These are phyloP conservation scores for Syrphus vitripennis DNA, from an alignment of 2,888 invertebrate genomes.

Conservation along the genomic window DNA sequence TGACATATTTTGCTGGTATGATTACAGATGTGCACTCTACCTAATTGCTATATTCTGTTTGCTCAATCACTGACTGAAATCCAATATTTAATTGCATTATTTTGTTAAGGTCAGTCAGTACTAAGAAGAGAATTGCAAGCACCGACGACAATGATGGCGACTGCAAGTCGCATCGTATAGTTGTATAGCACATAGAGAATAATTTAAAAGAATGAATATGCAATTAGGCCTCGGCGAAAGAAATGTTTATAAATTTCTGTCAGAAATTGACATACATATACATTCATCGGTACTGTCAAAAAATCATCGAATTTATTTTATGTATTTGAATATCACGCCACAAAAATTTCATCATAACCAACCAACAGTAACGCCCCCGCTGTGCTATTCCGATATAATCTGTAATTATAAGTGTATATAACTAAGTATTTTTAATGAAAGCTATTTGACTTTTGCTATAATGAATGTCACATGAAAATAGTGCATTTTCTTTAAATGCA, in stretches of 20 bases:
- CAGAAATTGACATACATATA: slow-evolving; percentile 1
- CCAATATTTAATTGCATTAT: slow-evolving; percentile 54
- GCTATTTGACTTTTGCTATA: neutral
- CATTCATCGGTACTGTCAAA: slow-evolving; percentile 17
- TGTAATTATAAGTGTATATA: neutral
- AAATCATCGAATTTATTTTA: slow-evolving; percentile 35
- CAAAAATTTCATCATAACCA: slow-evolving; percentile 8
- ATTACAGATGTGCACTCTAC: slow-evolving; percentile 28
- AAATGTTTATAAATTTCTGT: neutral
- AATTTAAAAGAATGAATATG: slow-evolving; percentile 17
- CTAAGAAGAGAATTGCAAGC: neutral
- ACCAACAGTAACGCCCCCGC: slow-evolving; percentile 26
- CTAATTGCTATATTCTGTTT: slow-evolving; percentile 47
- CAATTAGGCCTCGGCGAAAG: neutral
- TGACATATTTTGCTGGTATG: slow-evolving; percentile 33
- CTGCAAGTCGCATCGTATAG: neutral
- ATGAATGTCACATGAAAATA: neutral
- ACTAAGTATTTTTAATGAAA: neutral
- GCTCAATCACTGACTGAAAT: slow-evolving; percentile 56
- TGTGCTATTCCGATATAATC: neutral
- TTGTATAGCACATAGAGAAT: neutral
- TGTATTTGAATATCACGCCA: slow-evolving; percentile 28
- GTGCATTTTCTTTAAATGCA: neutral
- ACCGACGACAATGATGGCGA: neutral
- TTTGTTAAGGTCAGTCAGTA: neutral